These are phyloP conservation scores for Cisticola juncidis DNA, from an alignment of 2,113 vertebrate species.

Conservation along the genomic window DNA sequence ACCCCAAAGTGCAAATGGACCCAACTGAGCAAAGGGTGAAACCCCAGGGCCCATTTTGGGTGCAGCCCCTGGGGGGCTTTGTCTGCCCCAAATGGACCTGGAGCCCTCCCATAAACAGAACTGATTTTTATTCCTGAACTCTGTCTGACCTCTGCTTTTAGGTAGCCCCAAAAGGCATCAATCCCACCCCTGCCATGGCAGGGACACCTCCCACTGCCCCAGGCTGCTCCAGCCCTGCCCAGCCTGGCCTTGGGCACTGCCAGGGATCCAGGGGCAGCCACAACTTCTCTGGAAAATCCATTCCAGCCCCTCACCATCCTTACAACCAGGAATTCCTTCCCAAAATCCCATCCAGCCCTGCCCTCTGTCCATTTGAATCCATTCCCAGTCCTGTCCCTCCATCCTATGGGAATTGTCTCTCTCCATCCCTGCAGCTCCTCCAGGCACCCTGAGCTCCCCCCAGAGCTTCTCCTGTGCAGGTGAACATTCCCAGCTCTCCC, in stretches of 20 bases:
- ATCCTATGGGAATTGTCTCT: too few relatives aligned
- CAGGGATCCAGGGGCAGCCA: neutral
- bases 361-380: too few relatives aligned
- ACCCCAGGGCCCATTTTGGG: neutral
- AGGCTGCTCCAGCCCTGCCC: neutral
- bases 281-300: neutral
- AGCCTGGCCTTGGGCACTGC: accelerated
- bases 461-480: neutral
- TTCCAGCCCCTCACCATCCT: neutral
- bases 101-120: neutral
- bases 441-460: accelerated
- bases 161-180: neutral
- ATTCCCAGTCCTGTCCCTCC: neutral
- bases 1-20: neutral
- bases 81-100: neutral
- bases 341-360: accelerated
- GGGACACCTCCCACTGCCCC: neutral
- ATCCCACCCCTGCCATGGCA: neutral
- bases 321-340: neutral
- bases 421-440: neutral
- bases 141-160: neutral
- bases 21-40: neutral
- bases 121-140: neutral
- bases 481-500: accelerated
- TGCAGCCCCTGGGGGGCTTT: neutral